Base-by-base conservation (phyloP, 1,140 invertebrate genomes). In the Anthonomus grandis region DNA sequence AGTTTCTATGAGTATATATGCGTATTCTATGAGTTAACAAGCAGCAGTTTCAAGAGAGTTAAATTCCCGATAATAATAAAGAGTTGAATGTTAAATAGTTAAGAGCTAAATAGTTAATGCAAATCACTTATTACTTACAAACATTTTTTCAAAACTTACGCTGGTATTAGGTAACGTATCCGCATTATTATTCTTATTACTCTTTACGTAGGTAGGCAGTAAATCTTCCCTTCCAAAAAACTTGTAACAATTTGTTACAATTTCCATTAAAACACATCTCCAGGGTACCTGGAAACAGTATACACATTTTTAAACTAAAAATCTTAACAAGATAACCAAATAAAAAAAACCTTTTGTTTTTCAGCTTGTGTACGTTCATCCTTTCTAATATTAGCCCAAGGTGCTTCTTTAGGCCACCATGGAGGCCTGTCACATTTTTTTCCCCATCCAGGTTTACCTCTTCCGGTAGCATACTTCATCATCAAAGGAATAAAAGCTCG, bases 391-490 rank as follows among this genome's bases (percentile, higher is more conserved):
- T 98, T 98, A 15, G 94, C 94, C 94, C 94, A 98, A 0, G 94
- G 94, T 59, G 97, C 78, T 75, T 97, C 94, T 73, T 91, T 90
- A 8, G 95, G 95, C 95, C 95, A 98, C 95, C 95, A 98, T 1
- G 89, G 86, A 37, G 95, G 95, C 63, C 93, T 80, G 36, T 92
- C 97, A n/a, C 93, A 94, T 67, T 95, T 91, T 68, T 94, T 85
- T 0, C 95, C 95, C 95, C 95, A 98, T n/a, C 95, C 95, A 22
- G 95, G 95, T 74, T 97, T 98, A 37, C 95, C 95, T 57, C 95
- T 78, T 0, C 95, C 91, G 48, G 95, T 97, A 1, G 94, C 97
- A 77, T 97, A 97, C 77, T 97, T 97, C 57, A 98, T 78, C 95
- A 98, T 98, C 53, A 97, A 81, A 36, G 95, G 95, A 66, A 98